Conservation (phyloP, 2,888 invertebrate genomes). For the Schizaphis graminum region DNA sequence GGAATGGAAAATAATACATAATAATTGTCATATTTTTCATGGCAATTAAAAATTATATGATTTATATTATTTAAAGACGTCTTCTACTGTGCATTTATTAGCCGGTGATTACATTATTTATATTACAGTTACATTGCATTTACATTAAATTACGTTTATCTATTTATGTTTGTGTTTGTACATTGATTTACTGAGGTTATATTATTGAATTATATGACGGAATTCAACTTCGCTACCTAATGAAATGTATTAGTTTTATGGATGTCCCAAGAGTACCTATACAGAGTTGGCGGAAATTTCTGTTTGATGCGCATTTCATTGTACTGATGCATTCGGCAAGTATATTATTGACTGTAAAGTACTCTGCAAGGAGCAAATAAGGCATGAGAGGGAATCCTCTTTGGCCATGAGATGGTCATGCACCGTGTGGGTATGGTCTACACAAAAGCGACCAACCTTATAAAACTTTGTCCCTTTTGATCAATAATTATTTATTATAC, state of each 20-base stretch:
- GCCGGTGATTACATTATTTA: background rate
- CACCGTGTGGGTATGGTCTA: background rate
- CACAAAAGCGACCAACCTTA: background rate
- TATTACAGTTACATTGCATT: background rate
- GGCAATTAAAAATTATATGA: background rate
- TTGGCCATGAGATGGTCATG: fast-evolving
- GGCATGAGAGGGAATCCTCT: background rate
- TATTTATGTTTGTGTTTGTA: background rate
- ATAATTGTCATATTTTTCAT: background rate
- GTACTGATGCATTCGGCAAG: background rate
- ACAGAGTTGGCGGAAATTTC: background rate
- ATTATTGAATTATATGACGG: background rate
- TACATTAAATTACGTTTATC: background rate
- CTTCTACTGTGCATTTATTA: background rate
- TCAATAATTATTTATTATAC: background rate
- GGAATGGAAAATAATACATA: background rate
- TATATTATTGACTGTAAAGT: background rate
- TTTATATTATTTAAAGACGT: background rate
- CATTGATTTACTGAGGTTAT: background rate
- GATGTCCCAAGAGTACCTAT: background rate
- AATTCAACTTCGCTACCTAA: background rate
- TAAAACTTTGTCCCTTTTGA: background rate
- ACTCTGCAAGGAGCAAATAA: background rate
- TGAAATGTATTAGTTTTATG: background rate
- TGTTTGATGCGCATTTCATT: background rate